Conservation (phyloP, 2,888 invertebrate species). For the Melipona bicolor region DNA sequence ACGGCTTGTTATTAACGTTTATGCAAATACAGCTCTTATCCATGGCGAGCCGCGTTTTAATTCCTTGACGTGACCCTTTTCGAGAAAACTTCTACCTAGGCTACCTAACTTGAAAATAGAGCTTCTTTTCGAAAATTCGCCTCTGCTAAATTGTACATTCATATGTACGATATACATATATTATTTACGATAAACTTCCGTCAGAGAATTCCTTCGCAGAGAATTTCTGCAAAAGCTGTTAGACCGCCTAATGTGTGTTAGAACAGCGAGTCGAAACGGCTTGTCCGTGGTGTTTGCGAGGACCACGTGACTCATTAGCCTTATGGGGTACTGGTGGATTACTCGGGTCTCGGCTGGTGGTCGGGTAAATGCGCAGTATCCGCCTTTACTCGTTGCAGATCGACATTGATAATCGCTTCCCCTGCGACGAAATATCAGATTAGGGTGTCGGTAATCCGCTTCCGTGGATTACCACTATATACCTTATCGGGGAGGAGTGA, state of each 20-base stretch:
- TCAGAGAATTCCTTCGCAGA: too few relatives aligned
- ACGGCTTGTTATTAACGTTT: slow-evolving; percentile 8
- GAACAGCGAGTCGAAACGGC: background rate
- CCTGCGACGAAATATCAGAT: slow-evolving; percentile 74
- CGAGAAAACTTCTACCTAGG: background rate
- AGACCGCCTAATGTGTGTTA: background rate
- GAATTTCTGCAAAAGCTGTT: slow-evolving; percentile 6
- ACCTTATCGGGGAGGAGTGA: slow-evolving; percentile 43
- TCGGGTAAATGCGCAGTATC: slow-evolving; percentile 67
- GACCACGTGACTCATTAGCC: slow-evolving; percentile 74
- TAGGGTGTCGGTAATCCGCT: slow-evolving; percentile 52
- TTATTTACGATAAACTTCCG: background rate
- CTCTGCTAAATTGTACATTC: background rate
- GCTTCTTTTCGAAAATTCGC: background rate
- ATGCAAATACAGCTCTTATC: slow-evolving; percentile 8
- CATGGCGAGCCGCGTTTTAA: background rate
- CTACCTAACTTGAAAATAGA: background rate
- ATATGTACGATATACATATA: background rate
- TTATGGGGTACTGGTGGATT: slow-evolving; percentile 73
- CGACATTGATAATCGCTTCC: slow-evolving; percentile 75
- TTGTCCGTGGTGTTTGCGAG: slow-evolving; percentile 49
- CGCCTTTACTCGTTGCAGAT: slow-evolving; percentile 65
- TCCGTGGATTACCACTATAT: slow-evolving; percentile 64
- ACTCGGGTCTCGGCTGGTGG: slow-evolving; percentile 70
- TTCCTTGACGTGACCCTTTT: slow-evolving; percentile 9